phyloP scores from a whole-genome alignment of 1,140 invertebrate genomes.

The Agraylea sexmaculata region DNA sequence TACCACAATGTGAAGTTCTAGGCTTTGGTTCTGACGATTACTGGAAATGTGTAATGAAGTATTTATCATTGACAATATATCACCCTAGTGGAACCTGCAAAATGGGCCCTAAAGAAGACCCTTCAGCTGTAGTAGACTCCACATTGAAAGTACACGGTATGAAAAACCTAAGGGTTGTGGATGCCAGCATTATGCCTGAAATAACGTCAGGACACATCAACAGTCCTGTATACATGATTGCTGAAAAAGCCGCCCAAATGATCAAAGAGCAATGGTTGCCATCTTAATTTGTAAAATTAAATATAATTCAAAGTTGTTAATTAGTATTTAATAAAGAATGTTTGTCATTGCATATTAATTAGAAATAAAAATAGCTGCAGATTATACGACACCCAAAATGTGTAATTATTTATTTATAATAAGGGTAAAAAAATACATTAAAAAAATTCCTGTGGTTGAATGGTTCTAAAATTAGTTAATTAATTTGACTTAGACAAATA shows the following conservation, averaged over 20 bases:
- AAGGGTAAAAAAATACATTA: too few species aligned
- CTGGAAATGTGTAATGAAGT: conserved; percentile 56
- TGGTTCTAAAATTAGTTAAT: too few species aligned
- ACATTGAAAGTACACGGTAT: conserved; percentile 57
- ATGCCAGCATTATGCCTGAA: conserved; percentile 60
- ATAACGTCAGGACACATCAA: conserved; percentile 51
- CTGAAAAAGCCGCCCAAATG: conserved; percentile 49
- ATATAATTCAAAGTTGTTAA: not conserved
- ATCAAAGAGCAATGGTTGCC: conserved; percentile 45
- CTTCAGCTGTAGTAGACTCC: conserved; percentile 57
- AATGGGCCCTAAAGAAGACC: conserved; percentile 63
- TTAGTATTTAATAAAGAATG: too few species aligned
- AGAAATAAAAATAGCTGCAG: too few species aligned
- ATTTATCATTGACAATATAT: conserved; percentile 60
- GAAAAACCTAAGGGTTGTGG: conserved; percentile 55
- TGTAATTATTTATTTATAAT: too few species aligned
- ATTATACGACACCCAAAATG: too few species aligned
- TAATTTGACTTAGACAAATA: too few species aligned
- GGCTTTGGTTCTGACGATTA: conserved; percentile 55
- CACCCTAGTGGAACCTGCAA: conserved; percentile 74
- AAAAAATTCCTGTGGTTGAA: too few species aligned
- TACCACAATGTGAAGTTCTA: conserved; percentile 51
- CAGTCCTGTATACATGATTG: conserved; percentile 50
- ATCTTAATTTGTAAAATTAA: conserved; percentile 11
- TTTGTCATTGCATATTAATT: too few species aligned